Evolutionary conservation across 2,888 invertebrate genomes (phyloP), one percentile per base, ranked within the genome.

Genomic region (Trichogramma evanescens): DNA sequence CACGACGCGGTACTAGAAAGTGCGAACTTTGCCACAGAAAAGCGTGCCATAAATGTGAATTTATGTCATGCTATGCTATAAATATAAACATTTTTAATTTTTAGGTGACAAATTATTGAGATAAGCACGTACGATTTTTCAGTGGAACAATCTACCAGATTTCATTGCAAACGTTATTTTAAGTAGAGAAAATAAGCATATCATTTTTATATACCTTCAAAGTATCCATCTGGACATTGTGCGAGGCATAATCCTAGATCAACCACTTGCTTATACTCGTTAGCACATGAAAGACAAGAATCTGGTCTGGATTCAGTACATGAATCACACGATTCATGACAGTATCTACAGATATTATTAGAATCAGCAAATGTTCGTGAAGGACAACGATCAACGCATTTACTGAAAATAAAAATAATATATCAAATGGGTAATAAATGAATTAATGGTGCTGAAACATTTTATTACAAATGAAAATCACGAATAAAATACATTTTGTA

Each of bases 151-250:
- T 26, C 26, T 26, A 26, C 26, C 26, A 26, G 26, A 26, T 26
- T 1, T 26, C 26, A 26, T 26, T 26, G 26, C 26, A 26, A 26
- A 26, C 26, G 3, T 26, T 26, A 54, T 6, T 6, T 6, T 44
- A 45, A 9, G 13, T n/a, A 6, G 43, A 42, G 3, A 3, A n/a
- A 38, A 4, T 4, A 7, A 38, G 38, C 39, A 58, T 50, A 38
- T 38, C 38, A 48, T 51, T 61, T 51, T 56, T 50, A 80, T 81
- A 79, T 78, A 89, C 89, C 86, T 80, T 91, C 91, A 80, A 87
- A 93, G 74, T 93, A 94, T 54, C 93, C 91, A 72, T 93, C 92
- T 0, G 93, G 93, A 74, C 94, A 94, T 70, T 89, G 88, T 75
- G 92, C 91, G 62, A 93, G 81, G 71, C 94, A 94, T 26, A 93